These are phyloP conservation scores for Heliconius hewitsoni DNA, from an alignment of 1,140 invertebrate species.

Conservation along the genomic window DNA sequence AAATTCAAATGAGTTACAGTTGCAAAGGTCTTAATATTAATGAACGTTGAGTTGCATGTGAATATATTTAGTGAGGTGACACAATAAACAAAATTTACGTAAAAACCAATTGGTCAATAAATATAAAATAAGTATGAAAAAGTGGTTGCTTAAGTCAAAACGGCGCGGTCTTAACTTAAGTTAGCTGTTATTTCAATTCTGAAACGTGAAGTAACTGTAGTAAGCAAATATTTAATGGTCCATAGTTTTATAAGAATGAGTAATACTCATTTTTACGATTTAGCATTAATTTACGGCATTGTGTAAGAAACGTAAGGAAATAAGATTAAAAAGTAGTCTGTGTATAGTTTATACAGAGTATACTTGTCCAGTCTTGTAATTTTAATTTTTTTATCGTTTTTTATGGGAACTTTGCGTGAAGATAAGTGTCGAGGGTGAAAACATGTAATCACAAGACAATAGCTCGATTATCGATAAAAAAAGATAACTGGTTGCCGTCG, in stretches of 20 bases:
- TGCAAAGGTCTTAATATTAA: slow-evolving; percentile 18
- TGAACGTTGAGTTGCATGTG: neutral
- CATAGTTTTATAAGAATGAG: slow-evolving; percentile 15
- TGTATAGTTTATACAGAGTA: neutral
- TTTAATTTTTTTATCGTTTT: neutral
- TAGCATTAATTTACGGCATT: slow-evolving; percentile 23
- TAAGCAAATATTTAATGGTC: slow-evolving; percentile 23
- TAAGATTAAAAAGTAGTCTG: slow-evolving; percentile 22
- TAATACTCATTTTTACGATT: slow-evolving; percentile 20
- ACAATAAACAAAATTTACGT: slow-evolving; percentile 4
- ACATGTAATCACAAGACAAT: slow-evolving; percentile 31
- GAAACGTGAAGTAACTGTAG: slow-evolving; percentile 4
- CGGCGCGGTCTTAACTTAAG: neutral
- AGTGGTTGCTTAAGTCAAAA: slow-evolving; percentile 16
- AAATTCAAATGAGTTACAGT: neutral
- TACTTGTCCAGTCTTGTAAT: neutral
- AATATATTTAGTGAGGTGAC: slow-evolving; percentile 2
- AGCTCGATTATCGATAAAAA: slow-evolving; percentile 34
- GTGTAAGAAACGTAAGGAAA: slow-evolving; percentile 30
- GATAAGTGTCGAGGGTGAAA: slow-evolving; percentile 25
- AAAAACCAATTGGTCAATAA: slow-evolving; percentile 7
- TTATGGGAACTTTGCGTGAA: slow-evolving; percentile 24
- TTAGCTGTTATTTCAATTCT: neutral
- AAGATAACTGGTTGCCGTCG: slow-evolving; percentile 21
- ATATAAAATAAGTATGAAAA: slow-evolving; percentile 12